These are phyloP conservation scores for Loris lydekkerianus DNA, from an alignment of 2,797 vertebrate species.

Conservation along the genomic window DNA sequence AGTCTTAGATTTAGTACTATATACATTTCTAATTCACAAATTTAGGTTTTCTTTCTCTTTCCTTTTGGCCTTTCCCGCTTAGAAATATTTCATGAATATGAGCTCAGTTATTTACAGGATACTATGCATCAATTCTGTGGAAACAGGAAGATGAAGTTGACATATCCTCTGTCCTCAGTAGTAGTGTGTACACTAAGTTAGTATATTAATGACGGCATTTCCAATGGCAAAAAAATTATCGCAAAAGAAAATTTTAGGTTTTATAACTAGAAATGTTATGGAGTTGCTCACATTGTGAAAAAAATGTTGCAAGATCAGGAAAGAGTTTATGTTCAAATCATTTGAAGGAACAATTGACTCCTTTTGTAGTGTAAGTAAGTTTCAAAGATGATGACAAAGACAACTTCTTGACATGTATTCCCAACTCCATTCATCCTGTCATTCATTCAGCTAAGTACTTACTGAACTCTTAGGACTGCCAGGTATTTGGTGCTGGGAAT, in stretches of 20 bases:
- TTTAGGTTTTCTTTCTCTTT: not conserved
- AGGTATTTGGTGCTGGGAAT: not conserved
- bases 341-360: not conserved
- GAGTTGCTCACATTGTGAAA: not conserved
- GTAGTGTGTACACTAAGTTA: not conserved
- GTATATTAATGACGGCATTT: not conserved
- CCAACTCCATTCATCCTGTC: not conserved
- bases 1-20: not conserved
- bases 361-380: not conserved
- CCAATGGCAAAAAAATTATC: not conserved
- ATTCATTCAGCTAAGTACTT: not conserved
- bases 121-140: not conserved
- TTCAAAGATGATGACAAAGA: not conserved
- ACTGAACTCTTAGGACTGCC: not conserved
- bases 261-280: not conserved
- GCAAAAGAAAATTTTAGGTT: not conserved
- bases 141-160: not conserved
- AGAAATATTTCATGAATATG: slow-evolving; percentile 1
- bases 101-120: not conserved
- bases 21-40: not conserved
- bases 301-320: not conserved
- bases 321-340: not conserved
- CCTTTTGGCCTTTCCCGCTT: not conserved
- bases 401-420: not conserved
- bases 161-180: not conserved